Evolutionary conservation across 2,888 invertebrate species (phyloP).

Genomic region (Embidobia sp.): DNA sequence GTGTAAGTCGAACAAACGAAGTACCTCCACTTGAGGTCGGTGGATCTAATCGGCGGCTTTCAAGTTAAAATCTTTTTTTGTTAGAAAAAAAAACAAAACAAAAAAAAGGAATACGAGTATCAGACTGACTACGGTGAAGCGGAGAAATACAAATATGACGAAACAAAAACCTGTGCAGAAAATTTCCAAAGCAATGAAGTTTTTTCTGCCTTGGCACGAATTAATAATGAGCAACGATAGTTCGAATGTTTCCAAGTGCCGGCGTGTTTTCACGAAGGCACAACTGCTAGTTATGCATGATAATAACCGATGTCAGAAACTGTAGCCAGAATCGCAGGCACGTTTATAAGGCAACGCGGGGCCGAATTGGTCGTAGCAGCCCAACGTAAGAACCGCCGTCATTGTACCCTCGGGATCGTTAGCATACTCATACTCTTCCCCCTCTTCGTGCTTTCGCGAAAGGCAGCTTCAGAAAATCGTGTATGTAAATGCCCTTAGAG

Average conservation of each 20-base stretch:
- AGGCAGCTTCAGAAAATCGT: slow-evolving; percentile 63
- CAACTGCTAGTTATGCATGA: slow-evolving; percentile 57
- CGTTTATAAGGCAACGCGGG: slow-evolving; percentile 55
- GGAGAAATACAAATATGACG: too few relatives aligned
- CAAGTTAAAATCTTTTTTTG: too few relatives aligned
- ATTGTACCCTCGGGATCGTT: slow-evolving; percentile 72
- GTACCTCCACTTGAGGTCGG: too few relatives aligned
- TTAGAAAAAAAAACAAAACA: too few relatives aligned
- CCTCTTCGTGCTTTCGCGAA: slow-evolving; percentile 29
- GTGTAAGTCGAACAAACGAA: too few relatives aligned
- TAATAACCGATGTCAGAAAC: slow-evolving; percentile 59
- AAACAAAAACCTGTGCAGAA: too few relatives aligned
- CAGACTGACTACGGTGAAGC: too few relatives aligned
- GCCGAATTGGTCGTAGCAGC: slow-evolving; percentile 66
- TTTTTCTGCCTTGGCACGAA: too few relatives aligned
- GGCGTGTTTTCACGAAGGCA: slow-evolving; percentile 42
- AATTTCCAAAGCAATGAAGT: too few relatives aligned
- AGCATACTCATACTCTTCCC: slow-evolving; percentile 62
- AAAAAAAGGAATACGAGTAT: too few relatives aligned
- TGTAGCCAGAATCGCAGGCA: slow-evolving; percentile 41
- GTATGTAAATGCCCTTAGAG: slow-evolving; percentile 73
- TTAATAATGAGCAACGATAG: slow-evolving; percentile 37
- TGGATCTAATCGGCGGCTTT: too few relatives aligned
- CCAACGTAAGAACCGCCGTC: slow-evolving; percentile 68
- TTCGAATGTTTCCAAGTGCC: slow-evolving; percentile 23